phyloP scores from a whole-genome alignment of 2,797 vertebrate species.

The Phataginus tricuspis region DNA sequence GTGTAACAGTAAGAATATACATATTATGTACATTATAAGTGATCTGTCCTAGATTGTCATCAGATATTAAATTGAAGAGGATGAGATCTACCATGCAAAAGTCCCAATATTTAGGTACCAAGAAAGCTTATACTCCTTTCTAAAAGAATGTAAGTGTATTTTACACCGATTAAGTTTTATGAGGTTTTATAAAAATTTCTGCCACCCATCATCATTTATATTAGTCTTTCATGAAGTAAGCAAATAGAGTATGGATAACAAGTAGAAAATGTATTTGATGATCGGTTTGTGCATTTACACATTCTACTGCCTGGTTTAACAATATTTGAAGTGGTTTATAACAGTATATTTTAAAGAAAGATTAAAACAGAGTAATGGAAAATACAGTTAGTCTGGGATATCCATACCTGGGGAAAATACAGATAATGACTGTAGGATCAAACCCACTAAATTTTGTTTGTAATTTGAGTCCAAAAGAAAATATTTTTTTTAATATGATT shows the following conservation, averaged over 20 bases:
- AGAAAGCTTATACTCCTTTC: not conserved
- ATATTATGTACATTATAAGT: not conserved
- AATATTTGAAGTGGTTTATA: conserved; percentile 44
- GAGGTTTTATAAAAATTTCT: conserved; percentile 29
- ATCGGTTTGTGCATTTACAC: conserved; percentile 8
- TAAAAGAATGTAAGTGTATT: not conserved
- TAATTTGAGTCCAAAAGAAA: conserved; percentile 6
- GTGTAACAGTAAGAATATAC: not conserved
- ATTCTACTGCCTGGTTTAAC: not conserved
- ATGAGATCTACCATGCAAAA: not conserved
- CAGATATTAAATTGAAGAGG: not conserved
- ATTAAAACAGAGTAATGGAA: conserved; percentile 36
- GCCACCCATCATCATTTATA: not conserved
- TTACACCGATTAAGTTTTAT: not conserved
- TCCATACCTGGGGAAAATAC: not conserved
- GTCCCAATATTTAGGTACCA: not conserved
- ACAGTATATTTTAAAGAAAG: not conserved
- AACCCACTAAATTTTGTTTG: not conserved
- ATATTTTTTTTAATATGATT: not conserved
- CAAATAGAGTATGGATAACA: not conserved
- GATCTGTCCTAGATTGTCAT: not conserved
- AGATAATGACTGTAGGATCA: not conserved
- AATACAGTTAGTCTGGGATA: not conserved
- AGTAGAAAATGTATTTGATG: conserved; percentile 1
- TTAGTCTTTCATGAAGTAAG: conserved; percentile 19